Conservation (phyloP, 2,888 invertebrate species). For the Habroteleia sp. region DNA sequence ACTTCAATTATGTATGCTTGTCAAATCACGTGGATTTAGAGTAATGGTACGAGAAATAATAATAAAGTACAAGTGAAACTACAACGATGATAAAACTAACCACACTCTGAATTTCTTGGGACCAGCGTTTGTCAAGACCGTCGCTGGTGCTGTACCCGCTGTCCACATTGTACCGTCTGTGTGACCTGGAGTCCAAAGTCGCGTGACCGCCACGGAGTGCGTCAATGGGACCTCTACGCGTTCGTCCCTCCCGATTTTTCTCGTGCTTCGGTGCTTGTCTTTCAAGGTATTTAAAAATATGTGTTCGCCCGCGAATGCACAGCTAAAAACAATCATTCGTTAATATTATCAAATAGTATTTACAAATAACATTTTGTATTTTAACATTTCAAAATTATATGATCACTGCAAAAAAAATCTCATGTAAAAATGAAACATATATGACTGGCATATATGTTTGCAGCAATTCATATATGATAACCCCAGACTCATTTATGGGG, state of each 20-base stretch:
- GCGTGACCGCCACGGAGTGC: conserved; percentile 81
- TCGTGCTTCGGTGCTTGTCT: conserved; percentile 91
- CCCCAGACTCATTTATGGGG: no score
- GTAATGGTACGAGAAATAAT: conserved; percentile 2
- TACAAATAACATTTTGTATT: no score
- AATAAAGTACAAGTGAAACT: conserved; percentile 52
- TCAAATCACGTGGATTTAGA: no score
- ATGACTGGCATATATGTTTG: no score
- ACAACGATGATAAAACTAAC: conserved; percentile 75
- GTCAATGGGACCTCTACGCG: conserved; percentile 82
- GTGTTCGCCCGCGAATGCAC: conserved; percentile 95
- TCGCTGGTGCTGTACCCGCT: conserved; percentile 95
- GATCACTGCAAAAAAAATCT: not conserved
- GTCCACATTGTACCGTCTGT: conserved; percentile 90
- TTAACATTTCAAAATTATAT: no score
- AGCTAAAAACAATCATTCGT: conserved; percentile 85
- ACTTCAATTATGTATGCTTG: no score
- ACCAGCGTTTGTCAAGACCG: conserved; percentile 91
- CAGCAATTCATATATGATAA: no score
- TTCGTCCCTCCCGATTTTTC: conserved; percentile 80
- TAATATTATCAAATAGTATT: no score
- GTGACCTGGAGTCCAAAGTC: conserved; percentile 81
- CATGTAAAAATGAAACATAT: no score
- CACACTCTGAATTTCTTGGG: conserved; percentile 85
- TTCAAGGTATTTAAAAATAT: conserved; percentile 97